Evolutionary conservation across 2,888 invertebrate genomes (phyloP).

Genomic region (Tipula helvola): DNA sequence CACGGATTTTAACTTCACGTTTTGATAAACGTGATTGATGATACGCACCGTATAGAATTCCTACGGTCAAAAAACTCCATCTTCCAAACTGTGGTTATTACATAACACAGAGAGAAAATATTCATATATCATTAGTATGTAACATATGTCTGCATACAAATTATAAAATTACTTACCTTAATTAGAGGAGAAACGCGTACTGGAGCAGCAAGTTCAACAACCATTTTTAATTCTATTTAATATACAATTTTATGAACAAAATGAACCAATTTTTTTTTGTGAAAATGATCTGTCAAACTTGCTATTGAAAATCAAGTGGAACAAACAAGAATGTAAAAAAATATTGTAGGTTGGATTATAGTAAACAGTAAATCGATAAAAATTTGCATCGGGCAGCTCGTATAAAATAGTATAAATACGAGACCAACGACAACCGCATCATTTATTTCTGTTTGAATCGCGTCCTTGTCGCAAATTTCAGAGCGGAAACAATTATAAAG

Average conservation of each 20-base stretch:
- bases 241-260: neutral
- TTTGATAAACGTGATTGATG: constrained; percentile 56
- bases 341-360: neutral
- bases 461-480: neutral
- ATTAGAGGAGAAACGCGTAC: constrained; percentile 71
- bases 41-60: constrained; percentile 62
- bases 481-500: neutral
- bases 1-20: constrained; percentile 50
- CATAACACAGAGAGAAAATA: constrained; percentile 9
- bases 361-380: neutral
- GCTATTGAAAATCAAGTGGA: neutral
- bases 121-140: neutral
- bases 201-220: constrained; percentile 42
- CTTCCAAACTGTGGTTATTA: constrained; percentile 51
- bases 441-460: neutral
- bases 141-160: neutral
- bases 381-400: neutral
- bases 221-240: constrained; percentile 5
- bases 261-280: neutral
- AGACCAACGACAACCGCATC: neutral
- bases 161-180: constrained; percentile 42
- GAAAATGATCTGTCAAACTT: constrained; percentile 4
- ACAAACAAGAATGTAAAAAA: neutral
- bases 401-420: neutral
- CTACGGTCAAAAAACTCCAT: constrained; percentile 63